Percentiles rank a stretch among this genome's conserved stretches.
phyloP scores from a whole-genome alignment of 2,113 vertebrate species.

The Brachyhypopomus gauderio region DNA sequence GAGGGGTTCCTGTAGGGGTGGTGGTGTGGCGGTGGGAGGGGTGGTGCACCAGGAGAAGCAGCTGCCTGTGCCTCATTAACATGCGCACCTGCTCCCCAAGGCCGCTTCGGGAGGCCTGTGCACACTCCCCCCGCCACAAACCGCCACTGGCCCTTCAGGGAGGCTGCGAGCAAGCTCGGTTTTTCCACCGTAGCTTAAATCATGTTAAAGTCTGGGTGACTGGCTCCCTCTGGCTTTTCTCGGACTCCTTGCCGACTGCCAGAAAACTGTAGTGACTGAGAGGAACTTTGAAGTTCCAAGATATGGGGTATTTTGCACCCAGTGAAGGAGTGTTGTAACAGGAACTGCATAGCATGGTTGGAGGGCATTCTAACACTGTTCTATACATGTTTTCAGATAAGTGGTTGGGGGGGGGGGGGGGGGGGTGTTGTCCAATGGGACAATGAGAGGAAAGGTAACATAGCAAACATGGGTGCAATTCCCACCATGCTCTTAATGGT shows the following conservation, averaged over 20 bases:
- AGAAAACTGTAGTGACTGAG: not conserved
- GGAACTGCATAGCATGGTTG: not conserved
- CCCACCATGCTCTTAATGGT: conserved; percentile 38
- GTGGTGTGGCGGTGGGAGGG: conserved; percentile 55
- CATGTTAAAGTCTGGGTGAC: not conserved
- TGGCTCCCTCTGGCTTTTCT: not conserved
- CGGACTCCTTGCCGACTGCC: too few relatives aligned
- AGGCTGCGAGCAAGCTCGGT: conserved; percentile 34
- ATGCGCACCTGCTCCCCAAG: conserved; percentile 89
- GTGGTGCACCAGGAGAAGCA: conserved; percentile 70
- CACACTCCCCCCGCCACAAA: conserved; percentile 74
- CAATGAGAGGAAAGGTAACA: conserved; percentile 40
- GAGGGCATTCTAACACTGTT: not conserved
- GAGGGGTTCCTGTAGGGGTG: conserved; percentile 52
- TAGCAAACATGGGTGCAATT: conserved; percentile 34
- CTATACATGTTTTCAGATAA: not conserved
- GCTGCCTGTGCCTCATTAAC: conserved; percentile 83
- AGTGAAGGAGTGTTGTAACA: not conserved
- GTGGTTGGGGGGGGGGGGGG: not conserved
- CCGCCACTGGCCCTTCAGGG: conserved; percentile 14
- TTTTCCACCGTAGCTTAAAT: not conserved
- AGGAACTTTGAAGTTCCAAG: not conserved
- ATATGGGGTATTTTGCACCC: too few relatives aligned
- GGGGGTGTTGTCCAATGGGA: conserved; percentile 15
- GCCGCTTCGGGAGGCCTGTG: conserved; percentile 73